Conservation (phyloP, 2,888 invertebrate species). For the Tipula unca region DNA sequence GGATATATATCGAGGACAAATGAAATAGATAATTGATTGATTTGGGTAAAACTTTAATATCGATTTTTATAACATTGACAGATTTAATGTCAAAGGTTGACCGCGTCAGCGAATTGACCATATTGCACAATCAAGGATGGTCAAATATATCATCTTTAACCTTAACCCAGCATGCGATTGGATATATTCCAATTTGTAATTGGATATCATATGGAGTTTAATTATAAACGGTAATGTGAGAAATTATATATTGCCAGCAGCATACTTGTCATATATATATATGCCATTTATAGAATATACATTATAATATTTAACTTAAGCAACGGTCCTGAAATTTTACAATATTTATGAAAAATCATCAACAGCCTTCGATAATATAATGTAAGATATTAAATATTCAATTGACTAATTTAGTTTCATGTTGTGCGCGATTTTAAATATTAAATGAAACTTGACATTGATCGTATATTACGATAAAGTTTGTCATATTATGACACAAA, state of each 20-base stretch:
- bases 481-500: neutral
- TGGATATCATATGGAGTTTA: neutral
- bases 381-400: too few species aligned
- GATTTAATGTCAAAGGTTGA: neutral
- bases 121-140: neutral
- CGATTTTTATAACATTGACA: neutral
- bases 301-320: neutral
- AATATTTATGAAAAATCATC: too few species aligned
- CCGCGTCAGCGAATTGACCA: neutral
- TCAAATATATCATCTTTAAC: neutral
- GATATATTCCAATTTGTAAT: neutral
- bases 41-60: neutral
- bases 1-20: neutral
- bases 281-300: neutral
- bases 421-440: too few species aligned
- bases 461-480: neutral
- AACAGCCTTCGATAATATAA: too few species aligned
- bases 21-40: neutral
- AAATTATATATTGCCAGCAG: neutral
- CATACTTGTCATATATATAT: neutral
- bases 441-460: neutral
- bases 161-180: neutral
- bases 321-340: neutral
- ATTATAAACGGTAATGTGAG: neutral
- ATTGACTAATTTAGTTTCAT: neutral